Base-by-base conservation (phyloP, 2,888 invertebrate species). In the Tenthredo livida region DNA sequence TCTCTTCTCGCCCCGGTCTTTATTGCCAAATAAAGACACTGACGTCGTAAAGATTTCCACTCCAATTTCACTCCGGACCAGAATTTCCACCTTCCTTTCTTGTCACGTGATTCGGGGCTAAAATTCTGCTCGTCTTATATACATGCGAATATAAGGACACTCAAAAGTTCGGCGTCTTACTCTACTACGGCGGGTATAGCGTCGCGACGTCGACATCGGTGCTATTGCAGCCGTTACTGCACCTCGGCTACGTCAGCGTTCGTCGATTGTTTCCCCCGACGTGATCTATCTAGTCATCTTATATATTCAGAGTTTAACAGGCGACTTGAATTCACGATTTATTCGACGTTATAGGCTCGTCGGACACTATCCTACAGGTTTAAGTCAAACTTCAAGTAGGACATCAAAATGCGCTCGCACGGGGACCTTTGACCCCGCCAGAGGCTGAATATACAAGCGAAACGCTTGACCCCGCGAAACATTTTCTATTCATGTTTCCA, bases 371-470 rank as follows among this genome's bases (percentile, higher is more conserved):
- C 37, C 12, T 4, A 10, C 50, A 47, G 25, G 9, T 25, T 17
- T 67, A 29, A 17, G 47, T 75, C 54, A 33, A 58, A 84, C 33
- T 61, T 50, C 37, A 58, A 84, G 65, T 75, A 29, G 72, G 80
- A 65, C 43, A 80, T 78, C 84, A 67, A 84, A 84, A 84, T 84
- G 84, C 84, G 84, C 37, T 65, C 40, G 78, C 78, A 78, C 84
- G 80, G 33, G 77, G 40, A 61, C 78, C 47, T 17, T 17, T 67
- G n/a, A n/a, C 21, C 80, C 37, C 21, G 37, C 40, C 9, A 50
- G 77, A 25, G 77, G 50, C 25, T 17, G 40, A 77, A 77, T 54
- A n/a, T 47, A 54, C 33, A 83, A 83, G 21, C 43, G 80, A 67
- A 67, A 15, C 77, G 25, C 47, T 83, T 33, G 67, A 83, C 67